Percentiles rank a stretch among this genome's conserved stretches.
These are phyloP conservation scores for Pipistrellus nathusii DNA, from an alignment of 2,797 vertebrate species.

Conservation along the genomic window DNA sequence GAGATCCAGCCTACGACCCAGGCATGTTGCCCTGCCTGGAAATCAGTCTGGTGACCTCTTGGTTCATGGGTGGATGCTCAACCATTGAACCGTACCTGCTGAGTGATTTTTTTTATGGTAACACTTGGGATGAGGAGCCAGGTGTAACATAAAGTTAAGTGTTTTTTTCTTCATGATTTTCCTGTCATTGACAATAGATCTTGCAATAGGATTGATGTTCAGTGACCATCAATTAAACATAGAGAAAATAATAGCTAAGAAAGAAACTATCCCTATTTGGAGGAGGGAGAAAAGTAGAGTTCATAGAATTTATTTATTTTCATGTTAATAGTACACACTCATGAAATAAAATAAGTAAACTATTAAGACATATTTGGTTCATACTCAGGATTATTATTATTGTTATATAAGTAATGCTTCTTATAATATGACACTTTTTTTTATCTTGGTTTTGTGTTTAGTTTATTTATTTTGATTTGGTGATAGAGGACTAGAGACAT, in stretches of 20 bases:
- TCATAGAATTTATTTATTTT: slow-evolving; percentile 48
- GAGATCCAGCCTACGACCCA: too few species aligned
- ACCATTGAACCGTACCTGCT: too few species aligned
- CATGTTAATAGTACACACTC: not conserved
- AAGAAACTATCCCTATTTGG: slow-evolving; percentile 4
- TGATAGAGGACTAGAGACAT: not conserved
- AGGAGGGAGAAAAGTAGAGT: not conserved
- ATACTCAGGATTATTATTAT: slow-evolving; percentile 26
- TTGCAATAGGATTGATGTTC: slow-evolving; percentile 20
- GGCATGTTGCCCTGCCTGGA: too few species aligned
- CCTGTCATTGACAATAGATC: slow-evolving; percentile 38
- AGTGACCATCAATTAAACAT: slow-evolving; percentile 4
- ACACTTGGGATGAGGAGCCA: slow-evolving; percentile 35
- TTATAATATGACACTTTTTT: slow-evolving; percentile 52
- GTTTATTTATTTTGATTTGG: slow-evolving; percentile 34
- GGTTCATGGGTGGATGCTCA: too few species aligned
- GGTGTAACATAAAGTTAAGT: slow-evolving; percentile 21
- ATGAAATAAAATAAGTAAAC: not conserved
- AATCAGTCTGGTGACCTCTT: too few species aligned
- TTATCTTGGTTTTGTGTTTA: slow-evolving; percentile 14
- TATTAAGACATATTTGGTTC: slow-evolving; percentile 36
- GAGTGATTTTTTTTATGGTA: slow-evolving; percentile 43
- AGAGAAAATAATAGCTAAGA: not conserved
- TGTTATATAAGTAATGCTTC: not conserved
- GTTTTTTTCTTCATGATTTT: not conserved